Evolutionary conservation across 2,888 invertebrate genomes (phyloP), one percentile per base, ranked within the genome.

Genomic region (Gymnosoma rotundatum): DNA sequence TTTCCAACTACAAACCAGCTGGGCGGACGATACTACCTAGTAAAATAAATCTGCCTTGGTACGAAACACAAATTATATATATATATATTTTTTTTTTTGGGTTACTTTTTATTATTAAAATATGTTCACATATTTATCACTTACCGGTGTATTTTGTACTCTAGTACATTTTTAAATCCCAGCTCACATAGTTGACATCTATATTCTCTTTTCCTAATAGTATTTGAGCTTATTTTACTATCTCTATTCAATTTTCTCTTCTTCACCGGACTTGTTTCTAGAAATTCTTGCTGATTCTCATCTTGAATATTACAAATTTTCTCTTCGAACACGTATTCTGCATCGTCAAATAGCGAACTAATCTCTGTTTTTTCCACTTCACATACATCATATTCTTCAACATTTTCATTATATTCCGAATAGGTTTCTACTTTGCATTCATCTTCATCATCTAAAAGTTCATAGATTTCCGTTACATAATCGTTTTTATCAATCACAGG

Each of bases 391-490:
- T 64, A 66, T 67, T 42, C 45, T 6, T 45, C 7, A 56, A 67
- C 2, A 52, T 58, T 42, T 21, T 69, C 69, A 16, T 38, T 16
- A 6, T 54, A 56, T 32, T 74, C 73, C 2, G 36, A 4, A 63
- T 20, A 25, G 12, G 14, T 60, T 25, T 72, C 52, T 16, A 25
- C n/a, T 54, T 56, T 52, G 52, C 18, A n/a, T 25, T 60, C 75
- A 74, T 73, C 83, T 25, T 60, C 75, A 74, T 73, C 83, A 21
- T 85, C 78, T 10, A 85, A 12, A 6, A 85, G 42, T 63, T 83
- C 72, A 66, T 81, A 84, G 18, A 84, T 84, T 81, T 84, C 84
- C 21, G 78, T 74, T 20, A 78, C 63, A 64, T 83, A 72, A 54
- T 83, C 84, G 2, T 74, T 60, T 69, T 84, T 78, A 61, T 81